Evolutionary conservation across 2,797 vertebrate genomes (phyloP).

Genomic region (Mionectes olivaceus): DNA sequence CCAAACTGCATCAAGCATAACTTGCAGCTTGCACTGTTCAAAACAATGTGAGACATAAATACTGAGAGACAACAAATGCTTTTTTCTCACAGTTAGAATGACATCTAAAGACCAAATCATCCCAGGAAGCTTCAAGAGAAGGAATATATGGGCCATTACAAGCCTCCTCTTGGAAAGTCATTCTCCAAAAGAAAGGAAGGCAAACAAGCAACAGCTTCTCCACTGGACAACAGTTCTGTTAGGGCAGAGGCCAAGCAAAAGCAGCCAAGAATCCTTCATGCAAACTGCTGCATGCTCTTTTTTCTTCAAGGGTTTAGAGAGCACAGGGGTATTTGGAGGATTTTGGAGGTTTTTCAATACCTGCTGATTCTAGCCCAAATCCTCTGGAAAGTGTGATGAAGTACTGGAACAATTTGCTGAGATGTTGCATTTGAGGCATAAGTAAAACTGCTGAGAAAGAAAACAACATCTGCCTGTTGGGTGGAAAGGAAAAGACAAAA

Average conservation of each 20-base stretch:
- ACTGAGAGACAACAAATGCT: background rate
- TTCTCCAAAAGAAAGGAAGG: background rate
- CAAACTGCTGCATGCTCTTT: accelerated
- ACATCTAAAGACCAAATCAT: background rate
- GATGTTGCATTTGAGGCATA: background rate
- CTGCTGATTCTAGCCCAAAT: background rate
- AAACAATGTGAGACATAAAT: background rate
- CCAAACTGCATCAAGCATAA: background rate
- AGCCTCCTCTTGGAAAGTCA: background rate
- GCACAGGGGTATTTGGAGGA: background rate
- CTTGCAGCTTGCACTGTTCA: background rate
- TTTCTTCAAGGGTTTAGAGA: background rate
- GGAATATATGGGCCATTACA: background rate
- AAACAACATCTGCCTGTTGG: background rate
- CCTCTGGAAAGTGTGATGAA: background rate
- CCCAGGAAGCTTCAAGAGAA: background rate
- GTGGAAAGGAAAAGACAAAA: background rate
- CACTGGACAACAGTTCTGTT: background rate
- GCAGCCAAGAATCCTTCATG: background rate
- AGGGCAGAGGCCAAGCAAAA: background rate
- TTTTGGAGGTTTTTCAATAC: background rate
- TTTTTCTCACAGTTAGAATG: background rate
- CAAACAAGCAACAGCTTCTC: background rate
- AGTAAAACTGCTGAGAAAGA: background rate
- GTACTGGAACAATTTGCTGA: background rate